Evolutionary conservation across 2,888 invertebrate genomes (phyloP).

Genomic region (Neelides folsomi): DNA sequence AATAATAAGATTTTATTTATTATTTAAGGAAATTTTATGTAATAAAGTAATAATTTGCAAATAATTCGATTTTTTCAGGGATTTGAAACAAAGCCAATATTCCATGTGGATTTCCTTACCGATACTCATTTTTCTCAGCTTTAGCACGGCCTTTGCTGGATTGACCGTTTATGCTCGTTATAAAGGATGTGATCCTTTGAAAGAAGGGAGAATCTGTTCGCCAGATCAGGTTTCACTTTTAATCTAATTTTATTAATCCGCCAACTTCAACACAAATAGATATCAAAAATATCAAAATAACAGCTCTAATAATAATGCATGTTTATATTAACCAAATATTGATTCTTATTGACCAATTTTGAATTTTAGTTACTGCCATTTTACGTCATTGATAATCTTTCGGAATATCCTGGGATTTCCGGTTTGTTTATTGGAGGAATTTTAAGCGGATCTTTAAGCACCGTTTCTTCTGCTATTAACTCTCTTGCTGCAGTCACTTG

Average conservation of each 20-base stretch:
- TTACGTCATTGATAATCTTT: slow-evolving; percentile 45
- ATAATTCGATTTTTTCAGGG: slow-evolving; percentile 35
- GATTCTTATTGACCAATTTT: slow-evolving; percentile 2
- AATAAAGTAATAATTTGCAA: not conserved
- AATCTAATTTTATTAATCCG: not conserved
- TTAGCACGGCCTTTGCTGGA: slow-evolving; percentile 60
- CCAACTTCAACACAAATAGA: not conserved
- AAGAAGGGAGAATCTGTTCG: slow-evolving; percentile 47
- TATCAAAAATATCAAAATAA: not conserved
- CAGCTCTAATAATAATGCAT: not conserved
- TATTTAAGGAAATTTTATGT: slow-evolving; percentile 2
- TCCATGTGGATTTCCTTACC: slow-evolving; percentile 73
- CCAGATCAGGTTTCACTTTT: slow-evolving; percentile 50
- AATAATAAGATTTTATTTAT: too few species aligned
- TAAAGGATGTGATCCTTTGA: slow-evolving; percentile 63
- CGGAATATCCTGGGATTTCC: slow-evolving; percentile 57
- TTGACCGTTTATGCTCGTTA: slow-evolving; percentile 74
- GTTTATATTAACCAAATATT: not conserved
- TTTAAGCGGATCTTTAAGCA: slow-evolving; percentile 80
- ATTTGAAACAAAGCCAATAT: slow-evolving; percentile 53
- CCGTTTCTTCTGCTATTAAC: slow-evolving; percentile 80
- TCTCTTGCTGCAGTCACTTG: slow-evolving; percentile 79
- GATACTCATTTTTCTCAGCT: slow-evolving; percentile 56
- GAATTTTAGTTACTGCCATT: slow-evolving; percentile 39
- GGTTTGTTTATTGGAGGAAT: slow-evolving; percentile 82